Conservation (phyloP, 2,113 vertebrate genomes). For the Crotalus viridis region DNA sequence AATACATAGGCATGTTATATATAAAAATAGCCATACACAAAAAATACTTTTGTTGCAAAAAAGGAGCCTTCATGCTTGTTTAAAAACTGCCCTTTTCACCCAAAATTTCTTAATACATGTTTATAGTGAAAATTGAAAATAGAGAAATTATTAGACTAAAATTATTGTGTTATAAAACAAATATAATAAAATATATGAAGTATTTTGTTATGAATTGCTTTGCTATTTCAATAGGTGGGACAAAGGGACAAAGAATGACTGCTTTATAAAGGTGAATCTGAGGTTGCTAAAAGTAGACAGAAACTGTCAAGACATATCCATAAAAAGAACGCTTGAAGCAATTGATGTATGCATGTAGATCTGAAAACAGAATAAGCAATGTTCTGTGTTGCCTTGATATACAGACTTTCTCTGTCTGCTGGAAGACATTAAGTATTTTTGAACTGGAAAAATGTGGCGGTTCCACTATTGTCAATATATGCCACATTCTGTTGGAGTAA, state of each 20-base stretch:
- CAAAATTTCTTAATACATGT: neutral
- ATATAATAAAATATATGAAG: neutral
- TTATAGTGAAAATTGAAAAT: neutral
- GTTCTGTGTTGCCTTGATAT: fast-evolving
- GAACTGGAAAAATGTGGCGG: fast-evolving
- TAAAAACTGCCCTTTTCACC: neutral
- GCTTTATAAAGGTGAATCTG: fast-evolving
- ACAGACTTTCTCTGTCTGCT: neutral
- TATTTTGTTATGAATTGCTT: neutral
- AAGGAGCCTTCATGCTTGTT: neutral
- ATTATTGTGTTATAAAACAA: neutral
- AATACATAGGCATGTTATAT: neutral
- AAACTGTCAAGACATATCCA: neutral
- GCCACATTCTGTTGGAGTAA: neutral
- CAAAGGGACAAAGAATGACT: fast-evolving
- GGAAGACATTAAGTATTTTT: neutral
- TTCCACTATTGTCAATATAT: neutral
- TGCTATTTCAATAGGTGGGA: fast-evolving
- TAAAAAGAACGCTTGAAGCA: neutral
- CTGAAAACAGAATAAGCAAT: neutral
- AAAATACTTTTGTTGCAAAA: neutral
- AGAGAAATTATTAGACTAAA: neutral
- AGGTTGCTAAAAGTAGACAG: neutral
- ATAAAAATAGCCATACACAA: neutral
- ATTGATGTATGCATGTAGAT: fast-evolving